Conservation (phyloP, 1,140 invertebrate genomes). For the Drosophila repletoides region DNA sequence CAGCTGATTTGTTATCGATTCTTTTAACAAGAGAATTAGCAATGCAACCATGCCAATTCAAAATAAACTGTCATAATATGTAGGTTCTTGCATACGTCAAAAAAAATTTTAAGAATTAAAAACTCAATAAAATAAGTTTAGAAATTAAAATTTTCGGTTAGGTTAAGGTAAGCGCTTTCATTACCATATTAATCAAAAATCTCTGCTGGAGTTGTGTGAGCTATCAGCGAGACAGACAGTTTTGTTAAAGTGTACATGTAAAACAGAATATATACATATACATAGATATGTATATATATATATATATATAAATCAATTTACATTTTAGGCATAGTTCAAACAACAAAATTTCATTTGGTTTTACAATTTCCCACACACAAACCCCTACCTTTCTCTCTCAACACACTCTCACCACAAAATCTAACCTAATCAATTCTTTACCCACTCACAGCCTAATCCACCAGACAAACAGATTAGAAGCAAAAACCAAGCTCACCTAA, state of each 20-base stretch:
- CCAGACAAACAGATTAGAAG: background rate
- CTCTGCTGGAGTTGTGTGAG: background rate
- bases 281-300: background rate
- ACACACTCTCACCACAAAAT: background rate
- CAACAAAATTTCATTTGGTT: conserved; percentile 52
- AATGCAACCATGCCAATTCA: too few relatives aligned
- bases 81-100: background rate
- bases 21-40: too few relatives aligned
- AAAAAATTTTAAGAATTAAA: background rate
- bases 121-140: background rate
- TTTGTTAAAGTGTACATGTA: conserved; percentile 4
- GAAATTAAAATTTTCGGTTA: background rate
- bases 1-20: too few relatives aligned
- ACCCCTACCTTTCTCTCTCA: background rate
- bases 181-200: background rate
- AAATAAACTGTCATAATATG: background rate
- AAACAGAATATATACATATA: conserved; percentile 6
- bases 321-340: conserved; percentile 23
- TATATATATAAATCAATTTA: background rate
- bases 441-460: background rate
- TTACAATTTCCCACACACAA: background rate
- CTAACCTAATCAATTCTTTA: too few relatives aligned
- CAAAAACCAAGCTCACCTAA: background rate
- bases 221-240: conserved; percentile 1
- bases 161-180: background rate